A percentile compares a stretch with the other conserved stretches of the same genome.
Conservation (phyloP, 2,888 invertebrate species). For the Mesorhabditis belari region DNA sequence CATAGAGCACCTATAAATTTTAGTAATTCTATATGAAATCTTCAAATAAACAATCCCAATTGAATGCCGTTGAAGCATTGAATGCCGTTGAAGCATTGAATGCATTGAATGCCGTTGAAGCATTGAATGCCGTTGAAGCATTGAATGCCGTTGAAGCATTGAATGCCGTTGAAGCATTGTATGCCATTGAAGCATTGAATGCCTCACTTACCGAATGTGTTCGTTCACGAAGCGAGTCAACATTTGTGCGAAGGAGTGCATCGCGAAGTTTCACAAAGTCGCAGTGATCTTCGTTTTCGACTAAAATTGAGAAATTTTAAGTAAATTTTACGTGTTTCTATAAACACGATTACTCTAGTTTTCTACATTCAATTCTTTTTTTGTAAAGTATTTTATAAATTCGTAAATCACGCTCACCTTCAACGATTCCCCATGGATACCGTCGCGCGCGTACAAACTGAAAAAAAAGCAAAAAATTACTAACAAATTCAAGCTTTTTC, state of each 20-base stretch:
- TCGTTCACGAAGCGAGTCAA: slow-evolving; percentile 88
- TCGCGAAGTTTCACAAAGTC: slow-evolving; percentile 98
- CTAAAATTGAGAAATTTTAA: slow-evolving; percentile 54
- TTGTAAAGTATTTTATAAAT: no score
- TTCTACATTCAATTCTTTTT: no score
- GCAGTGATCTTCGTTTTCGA: slow-evolving; percentile 97
- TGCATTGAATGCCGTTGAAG: no score
- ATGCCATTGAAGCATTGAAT: not conserved
- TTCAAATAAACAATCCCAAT: no score
- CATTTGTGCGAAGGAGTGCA: slow-evolving; percentile 96
- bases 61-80: no score
- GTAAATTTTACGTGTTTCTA: no score
- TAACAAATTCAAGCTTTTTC: slow-evolving; percentile 23
- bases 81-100: no score
- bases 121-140: no score
- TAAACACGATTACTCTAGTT: no score
- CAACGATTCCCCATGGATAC: slow-evolving; percentile 98
- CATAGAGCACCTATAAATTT: slow-evolving; percentile 67
- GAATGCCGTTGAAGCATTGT: not conserved
- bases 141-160: no score
- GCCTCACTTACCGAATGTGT: slow-evolving; percentile 71
- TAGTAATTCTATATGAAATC: not conserved
- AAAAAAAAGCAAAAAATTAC: not conserved
- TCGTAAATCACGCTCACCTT: slow-evolving; percentile 64
- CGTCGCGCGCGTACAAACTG: slow-evolving; percentile 81